phyloP scores from a whole-genome alignment of 2,113 vertebrate species.

The Amia ocellicauda region DNA sequence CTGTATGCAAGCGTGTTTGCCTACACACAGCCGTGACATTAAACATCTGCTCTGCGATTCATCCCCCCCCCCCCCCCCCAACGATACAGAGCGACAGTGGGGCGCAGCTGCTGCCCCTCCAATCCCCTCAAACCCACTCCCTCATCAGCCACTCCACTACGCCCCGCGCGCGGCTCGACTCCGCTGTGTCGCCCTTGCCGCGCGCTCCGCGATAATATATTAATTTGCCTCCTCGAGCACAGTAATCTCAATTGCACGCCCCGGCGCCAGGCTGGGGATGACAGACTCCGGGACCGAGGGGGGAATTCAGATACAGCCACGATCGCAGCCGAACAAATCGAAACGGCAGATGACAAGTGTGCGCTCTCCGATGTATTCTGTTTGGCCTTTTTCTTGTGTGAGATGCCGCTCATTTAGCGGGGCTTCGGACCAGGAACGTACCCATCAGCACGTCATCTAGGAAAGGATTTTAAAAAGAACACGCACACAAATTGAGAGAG shows the following conservation, averaged over 20 bases:
- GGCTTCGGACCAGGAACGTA: no score
- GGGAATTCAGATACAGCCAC: slow-evolving; percentile 52
- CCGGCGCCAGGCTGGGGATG: slow-evolving; percentile 39
- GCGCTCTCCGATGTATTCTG: background rate
- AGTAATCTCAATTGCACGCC: slow-evolving; percentile 53
- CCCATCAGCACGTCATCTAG: no score
- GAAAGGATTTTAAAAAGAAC: no score
- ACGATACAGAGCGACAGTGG: slow-evolving; percentile 55
- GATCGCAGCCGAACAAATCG: slow-evolving; percentile 54
- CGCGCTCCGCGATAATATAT: slow-evolving; percentile 43
- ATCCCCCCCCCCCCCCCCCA: slow-evolving; percentile 39
- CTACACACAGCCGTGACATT: slow-evolving; percentile 50
- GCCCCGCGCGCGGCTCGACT: background rate
- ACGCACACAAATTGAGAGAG: no score
- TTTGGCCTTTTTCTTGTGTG: no score
- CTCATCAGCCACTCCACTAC: slow-evolving; percentile 39
- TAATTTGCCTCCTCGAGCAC: slow-evolving; percentile 46
- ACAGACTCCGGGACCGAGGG: slow-evolving; percentile 57
- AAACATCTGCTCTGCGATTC: slow-evolving; percentile 69
- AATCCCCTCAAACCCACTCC: slow-evolving; percentile 47
- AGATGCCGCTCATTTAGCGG: no score
- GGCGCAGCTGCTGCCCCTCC: slow-evolving; percentile 55
- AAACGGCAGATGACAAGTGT: background rate
- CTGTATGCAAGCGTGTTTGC: slow-evolving; percentile 34
- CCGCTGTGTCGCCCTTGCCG: background rate